A percentile compares a stretch with the other conserved stretches of the same genome.
Evolutionary conservation across 1,140 invertebrate species (phyloP).

Genomic region (Ostrea denselamellosa): DNA sequence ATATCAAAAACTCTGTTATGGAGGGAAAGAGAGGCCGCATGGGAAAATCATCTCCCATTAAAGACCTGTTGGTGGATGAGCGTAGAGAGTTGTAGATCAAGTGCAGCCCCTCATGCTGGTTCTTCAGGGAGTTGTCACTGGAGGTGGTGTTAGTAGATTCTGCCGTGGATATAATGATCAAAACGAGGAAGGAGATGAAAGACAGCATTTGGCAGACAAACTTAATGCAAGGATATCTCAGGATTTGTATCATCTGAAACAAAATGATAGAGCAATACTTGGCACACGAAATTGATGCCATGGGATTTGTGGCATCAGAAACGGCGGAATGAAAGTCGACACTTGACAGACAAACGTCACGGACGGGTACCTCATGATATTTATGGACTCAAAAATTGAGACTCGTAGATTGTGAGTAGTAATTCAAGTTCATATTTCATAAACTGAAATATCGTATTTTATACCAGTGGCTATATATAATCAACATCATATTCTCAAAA

Average conservation of each 20-base stretch:
- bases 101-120: constrained; percentile 48
- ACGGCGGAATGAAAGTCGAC: too few species aligned
- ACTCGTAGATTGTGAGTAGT: too few species aligned
- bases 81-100: constrained; percentile 51
- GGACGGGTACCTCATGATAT: too few species aligned
- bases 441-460: too few species aligned
- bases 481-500: too few species aligned
- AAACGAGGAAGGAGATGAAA: constrained; percentile 83
- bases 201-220: constrained; percentile 80
- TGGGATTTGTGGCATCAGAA: too few species aligned
- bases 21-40: constrained; percentile 63
- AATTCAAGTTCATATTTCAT: too few species aligned
- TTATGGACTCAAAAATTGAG: too few species aligned
- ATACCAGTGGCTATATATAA: too few species aligned
- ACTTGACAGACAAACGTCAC: too few species aligned
- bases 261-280: neutral
- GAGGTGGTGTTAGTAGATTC: constrained; percentile 66
- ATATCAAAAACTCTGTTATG: constrained; percentile 67
- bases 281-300: too few species aligned
- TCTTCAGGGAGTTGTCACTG: constrained; percentile 46
- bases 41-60: constrained; percentile 67
- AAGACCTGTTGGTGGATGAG: constrained; percentile 21
- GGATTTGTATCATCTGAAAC: constrained; percentile 42
- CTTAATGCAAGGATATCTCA: constrained; percentile 72
- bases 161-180: constrained; percentile 80